A percentile compares a stretch with the other conserved stretches of the same genome.
These are phyloP conservation scores for Orthosia incerta DNA, from an alignment of 2,888 invertebrate species.

Conservation along the genomic window DNA sequence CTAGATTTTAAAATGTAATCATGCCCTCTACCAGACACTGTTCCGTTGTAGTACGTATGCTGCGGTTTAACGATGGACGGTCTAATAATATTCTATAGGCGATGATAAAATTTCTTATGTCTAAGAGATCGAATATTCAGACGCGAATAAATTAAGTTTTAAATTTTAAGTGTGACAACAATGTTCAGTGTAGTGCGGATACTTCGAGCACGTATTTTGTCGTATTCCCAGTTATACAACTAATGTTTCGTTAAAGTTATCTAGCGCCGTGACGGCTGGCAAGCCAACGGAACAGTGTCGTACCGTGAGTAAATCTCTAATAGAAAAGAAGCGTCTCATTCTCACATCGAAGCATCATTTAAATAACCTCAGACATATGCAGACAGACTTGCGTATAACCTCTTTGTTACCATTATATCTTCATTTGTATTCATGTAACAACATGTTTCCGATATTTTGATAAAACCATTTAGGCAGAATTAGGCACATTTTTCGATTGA, in stretches of 20 bases:
- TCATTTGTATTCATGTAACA: constrained; percentile 70
- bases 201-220: constrained; percentile 45
- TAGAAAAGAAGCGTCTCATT: constrained; percentile 85
- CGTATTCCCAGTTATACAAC: constrained; percentile 39
- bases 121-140: constrained; percentile 76
- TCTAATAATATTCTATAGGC: constrained; percentile 72
- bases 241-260: constrained; percentile 53
- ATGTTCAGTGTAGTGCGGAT: constrained; percentile 34
- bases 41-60: constrained; percentile 75
- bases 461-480: constrained; percentile 51
- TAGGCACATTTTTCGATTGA: constrained; percentile 64
- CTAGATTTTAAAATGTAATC: constrained; percentile 80
- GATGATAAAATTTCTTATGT: constrained; percentile 72
- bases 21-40: constrained; percentile 78
- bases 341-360: constrained; percentile 81
- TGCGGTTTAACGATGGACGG: constrained; percentile 79
- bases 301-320: constrained; percentile 79
- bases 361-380: constrained; percentile 76
- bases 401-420: constrained; percentile 72
- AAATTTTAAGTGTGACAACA: constrained; percentile 41
- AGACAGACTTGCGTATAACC: constrained; percentile 75
- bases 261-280: constrained; percentile 57
- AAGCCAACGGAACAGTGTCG: constrained; percentile 78
- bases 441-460: constrained; percentile 77
- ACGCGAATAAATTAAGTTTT: constrained; percentile 61